Base-by-base conservation (phyloP, 2,888 invertebrate species). In the Laspeyria flexula region DNA sequence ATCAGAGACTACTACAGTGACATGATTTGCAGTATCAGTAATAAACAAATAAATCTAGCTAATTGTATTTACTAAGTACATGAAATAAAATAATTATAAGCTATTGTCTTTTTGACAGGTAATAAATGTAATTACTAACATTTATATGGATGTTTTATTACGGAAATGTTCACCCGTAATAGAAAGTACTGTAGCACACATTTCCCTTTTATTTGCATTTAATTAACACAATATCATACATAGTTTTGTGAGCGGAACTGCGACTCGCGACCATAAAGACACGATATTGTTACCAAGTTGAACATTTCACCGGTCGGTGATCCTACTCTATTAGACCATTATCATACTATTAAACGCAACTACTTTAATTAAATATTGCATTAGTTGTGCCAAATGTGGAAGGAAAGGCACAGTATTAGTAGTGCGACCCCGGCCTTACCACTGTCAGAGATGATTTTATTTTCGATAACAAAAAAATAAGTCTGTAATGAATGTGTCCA, bases 1-100 rank as follows among this genome's bases (percentile, higher is more conserved):
- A 73, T 66, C 79, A 85, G 81, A 85, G 86, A 85, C 81, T 81
- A 82, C 81, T 79, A 79, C 83, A 83, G 82, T 84, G 86, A 85
- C 83, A 79, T 75, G 71, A 72, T 74, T 73, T 71, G 47, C 72
- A 73, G 67, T 64, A 74, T 71, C 72, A 71, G 55, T 52, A 60
- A 57, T 54, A 55, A 69, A 69, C 46, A 65, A 74, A 79, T 82
- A 85, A 89, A 90, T 88, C 82, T 90, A 91, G 90, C 80, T 85
- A 92, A 90, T 92, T 92, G 83, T 92, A 92, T 91, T 91, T 90
- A 91, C 91, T 90, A 90, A 92, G 92, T 90, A 89, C 90, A 90
- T 81, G 79, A 71, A 83, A 79, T 82, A 77, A 77, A 81, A 81
- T 87, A 79, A 87, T 85, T 86, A 78, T 90, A 89, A 92, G 88